These are phyloP conservation scores for Tetropium fuscum DNA, from an alignment of 2,888 invertebrate species.

Conservation along the genomic window DNA sequence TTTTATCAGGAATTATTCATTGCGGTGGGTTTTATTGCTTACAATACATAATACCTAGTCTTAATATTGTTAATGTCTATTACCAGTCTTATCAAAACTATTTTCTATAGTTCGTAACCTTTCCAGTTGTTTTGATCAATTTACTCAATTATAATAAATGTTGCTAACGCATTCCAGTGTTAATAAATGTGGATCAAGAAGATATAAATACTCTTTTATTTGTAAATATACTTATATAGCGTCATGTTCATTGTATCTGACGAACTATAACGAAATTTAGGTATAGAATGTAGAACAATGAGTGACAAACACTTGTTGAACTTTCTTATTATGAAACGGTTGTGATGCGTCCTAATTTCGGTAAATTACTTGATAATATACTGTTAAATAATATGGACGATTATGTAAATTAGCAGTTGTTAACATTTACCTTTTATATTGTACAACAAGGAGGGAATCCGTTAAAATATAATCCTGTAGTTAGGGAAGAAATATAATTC, in stretches of 20 bases:
- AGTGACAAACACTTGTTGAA: conserved; percentile 18
- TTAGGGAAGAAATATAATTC: neutral
- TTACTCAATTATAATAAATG: neutral
- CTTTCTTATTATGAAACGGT: conserved; percentile 5
- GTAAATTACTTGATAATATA: conserved; percentile 3
- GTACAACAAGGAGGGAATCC: conserved; percentile 2
- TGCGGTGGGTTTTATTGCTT: neutral
- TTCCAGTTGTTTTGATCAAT: conserved; percentile 1
- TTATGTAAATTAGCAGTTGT: conserved; percentile 16
- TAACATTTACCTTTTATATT: conserved; percentile 20
- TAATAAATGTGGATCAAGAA: too few species aligned
- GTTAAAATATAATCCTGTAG: neutral
- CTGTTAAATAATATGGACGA: conserved; percentile 5
- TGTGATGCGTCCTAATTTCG: neutral
- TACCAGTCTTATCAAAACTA: neutral
- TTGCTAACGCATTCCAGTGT: neutral
- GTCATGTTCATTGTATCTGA: too few species aligned
- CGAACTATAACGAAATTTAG: too few species aligned
- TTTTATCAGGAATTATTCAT: neutral
- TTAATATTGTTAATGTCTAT: neutral
- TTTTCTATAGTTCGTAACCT: conserved; percentile 4
- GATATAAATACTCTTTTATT: too few species aligned
- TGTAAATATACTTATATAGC: too few species aligned
- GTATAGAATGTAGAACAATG: too few species aligned
- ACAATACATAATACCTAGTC: neutral